Evolutionary conservation across 2,113 vertebrate species (phyloP).

Genomic region (Neogale vison): DNA sequence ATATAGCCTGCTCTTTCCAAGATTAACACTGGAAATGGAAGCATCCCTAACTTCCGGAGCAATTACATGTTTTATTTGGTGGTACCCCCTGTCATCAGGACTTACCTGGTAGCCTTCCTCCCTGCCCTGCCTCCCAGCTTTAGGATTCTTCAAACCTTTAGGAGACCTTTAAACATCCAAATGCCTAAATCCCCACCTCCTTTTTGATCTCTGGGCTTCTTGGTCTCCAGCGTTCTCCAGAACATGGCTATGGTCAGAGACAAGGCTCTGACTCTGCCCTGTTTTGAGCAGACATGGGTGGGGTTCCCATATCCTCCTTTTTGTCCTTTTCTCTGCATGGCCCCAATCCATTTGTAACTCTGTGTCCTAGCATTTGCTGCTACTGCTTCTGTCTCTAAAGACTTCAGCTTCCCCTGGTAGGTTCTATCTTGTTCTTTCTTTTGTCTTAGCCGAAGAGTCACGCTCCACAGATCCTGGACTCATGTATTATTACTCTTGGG

Average conservation of each 20-base stretch:
- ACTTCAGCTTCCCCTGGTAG: background rate
- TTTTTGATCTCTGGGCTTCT: background rate
- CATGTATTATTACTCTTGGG: rapidly evolving
- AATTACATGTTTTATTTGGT: background rate
- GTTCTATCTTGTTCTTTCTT: background rate
- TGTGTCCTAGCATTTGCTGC: rapidly evolving
- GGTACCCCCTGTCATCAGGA: background rate
- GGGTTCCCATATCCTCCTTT: rapidly evolving
- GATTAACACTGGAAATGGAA: background rate
- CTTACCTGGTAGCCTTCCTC: background rate
- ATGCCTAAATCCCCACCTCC: background rate
- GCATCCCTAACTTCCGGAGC: background rate
- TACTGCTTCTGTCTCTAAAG: background rate
- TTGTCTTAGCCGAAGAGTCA: background rate
- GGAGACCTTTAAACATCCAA: background rate
- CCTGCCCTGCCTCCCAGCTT: rapidly evolving
- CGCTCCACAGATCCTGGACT: background rate
- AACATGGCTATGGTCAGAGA: background rate
- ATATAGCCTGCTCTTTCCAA: background rate
- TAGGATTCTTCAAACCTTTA: background rate
- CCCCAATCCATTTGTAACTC: background rate
- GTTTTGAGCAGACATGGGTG: background rate
- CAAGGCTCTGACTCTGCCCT: background rate
- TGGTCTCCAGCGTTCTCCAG: background rate
- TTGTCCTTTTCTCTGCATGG: background rate